phyloP scores from a whole-genome alignment of 1,140 invertebrate species.

The Danaus melanippus region DNA sequence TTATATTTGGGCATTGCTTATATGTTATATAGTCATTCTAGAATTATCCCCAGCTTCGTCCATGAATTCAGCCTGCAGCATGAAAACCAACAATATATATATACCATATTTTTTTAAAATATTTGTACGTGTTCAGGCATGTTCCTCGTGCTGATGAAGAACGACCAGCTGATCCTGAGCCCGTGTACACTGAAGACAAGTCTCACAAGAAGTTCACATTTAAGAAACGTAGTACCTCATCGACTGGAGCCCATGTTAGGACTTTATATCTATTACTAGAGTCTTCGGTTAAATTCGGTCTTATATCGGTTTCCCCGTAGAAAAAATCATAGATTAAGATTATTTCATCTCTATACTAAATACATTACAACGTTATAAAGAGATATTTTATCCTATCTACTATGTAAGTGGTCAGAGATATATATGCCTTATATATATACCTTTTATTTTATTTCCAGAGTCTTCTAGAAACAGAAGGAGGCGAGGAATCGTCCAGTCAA shows the following conservation, averaged over 20 bases:
- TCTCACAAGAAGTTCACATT: constrained; percentile 85
- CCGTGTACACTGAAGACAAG: constrained; percentile 77
- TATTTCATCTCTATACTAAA: too few species aligned
- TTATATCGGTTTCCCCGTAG: too few species aligned
- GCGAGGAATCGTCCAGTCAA: constrained; percentile 82
- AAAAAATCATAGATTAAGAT: too few species aligned
- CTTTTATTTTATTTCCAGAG: constrained; percentile 73
- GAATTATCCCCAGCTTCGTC: too few species aligned
- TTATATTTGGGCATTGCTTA: too few species aligned
- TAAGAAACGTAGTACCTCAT: constrained; percentile 89
- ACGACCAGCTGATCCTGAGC: constrained; percentile 73
- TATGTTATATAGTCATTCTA: too few species aligned
- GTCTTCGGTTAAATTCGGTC: too few species aligned
- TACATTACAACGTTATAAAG: too few species aligned
- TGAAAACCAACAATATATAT: too few species aligned
- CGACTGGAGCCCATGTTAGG: constrained; percentile 79
- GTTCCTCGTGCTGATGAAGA: constrained; percentile 82
- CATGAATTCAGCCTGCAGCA: too few species aligned
- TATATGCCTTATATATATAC: not conserved
- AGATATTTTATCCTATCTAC: too few species aligned
- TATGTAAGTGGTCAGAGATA: too few species aligned
- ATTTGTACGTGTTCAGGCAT: constrained; percentile 71
- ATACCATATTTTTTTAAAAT: not conserved
- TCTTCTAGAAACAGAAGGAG: constrained; percentile 83
- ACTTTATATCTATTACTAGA: constrained; percentile 4